These are phyloP conservation scores for Sapayoa aenigma DNA, from an alignment of 2,113 vertebrate species.

Conservation along the genomic window DNA sequence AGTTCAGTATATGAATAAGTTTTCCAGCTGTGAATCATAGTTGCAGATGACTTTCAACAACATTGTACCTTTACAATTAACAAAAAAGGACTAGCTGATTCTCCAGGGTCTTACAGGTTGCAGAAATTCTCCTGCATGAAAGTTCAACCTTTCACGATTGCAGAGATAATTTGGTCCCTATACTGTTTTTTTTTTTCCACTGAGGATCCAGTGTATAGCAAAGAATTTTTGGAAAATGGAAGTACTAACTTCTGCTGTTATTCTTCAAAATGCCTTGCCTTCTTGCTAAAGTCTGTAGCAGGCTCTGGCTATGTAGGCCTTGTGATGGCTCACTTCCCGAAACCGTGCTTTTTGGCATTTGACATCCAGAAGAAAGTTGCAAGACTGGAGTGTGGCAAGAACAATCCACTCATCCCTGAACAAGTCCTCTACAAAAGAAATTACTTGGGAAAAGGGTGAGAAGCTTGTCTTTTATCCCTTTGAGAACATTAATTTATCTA, in stretches of 20 bases:
- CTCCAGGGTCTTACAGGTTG: background rate
- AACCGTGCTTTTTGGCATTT: background rate
- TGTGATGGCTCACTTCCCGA: background rate
- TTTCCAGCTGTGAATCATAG: background rate
- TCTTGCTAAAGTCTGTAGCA: background rate
- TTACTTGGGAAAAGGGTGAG: background rate
- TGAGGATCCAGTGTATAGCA: background rate
- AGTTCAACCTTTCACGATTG: background rate
- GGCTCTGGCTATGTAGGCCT: background rate
- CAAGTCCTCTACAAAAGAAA: background rate
- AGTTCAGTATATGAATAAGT: background rate
- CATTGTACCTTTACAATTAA: background rate
- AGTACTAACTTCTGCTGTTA: background rate
- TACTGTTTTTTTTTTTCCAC: background rate
- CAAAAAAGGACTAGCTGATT: background rate
- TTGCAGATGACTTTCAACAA: background rate
- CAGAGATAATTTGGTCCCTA: background rate
- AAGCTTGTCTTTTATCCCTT: background rate
- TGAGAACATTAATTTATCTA: background rate
- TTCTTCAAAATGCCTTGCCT: background rate
- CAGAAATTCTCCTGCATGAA: background rate
- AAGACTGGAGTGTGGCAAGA: background rate
- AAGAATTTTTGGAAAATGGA: background rate
- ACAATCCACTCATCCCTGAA: background rate
- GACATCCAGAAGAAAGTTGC: background rate